These are phyloP conservation scores for Tillus elongatus DNA, from an alignment of 2,888 invertebrate genomes.

Conservation along the genomic window DNA sequence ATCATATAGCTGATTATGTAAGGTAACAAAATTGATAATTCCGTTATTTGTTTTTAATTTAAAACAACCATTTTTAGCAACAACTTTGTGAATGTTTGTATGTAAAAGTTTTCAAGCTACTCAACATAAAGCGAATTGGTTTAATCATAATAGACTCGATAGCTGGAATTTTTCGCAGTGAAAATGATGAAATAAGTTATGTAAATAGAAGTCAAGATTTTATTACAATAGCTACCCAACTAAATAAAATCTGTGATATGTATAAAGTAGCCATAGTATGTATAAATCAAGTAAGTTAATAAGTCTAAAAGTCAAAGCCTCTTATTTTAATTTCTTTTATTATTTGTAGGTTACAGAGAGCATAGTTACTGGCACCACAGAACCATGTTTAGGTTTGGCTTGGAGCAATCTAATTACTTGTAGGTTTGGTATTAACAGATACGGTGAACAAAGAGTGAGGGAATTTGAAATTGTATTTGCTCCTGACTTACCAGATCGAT, in stretches of 20 bases:
- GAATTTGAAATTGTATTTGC: constrained; percentile 50
- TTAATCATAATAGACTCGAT: constrained; percentile 66
- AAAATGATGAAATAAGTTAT: constrained; percentile 42
- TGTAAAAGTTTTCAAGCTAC: no score
- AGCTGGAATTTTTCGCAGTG: constrained; percentile 57
- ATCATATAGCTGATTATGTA: constrained; percentile 52
- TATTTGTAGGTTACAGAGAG: constrained; percentile 38
- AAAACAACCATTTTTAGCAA: constrained; percentile 38
- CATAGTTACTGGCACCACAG: constrained; percentile 30
- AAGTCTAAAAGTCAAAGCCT: no score
- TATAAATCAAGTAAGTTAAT: constrained; percentile 58
- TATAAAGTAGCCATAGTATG: constrained; percentile 54
- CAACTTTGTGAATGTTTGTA: no score
- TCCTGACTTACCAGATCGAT: constrained; percentile 46
- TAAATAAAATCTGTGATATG: constrained; percentile 48
- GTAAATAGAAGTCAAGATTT: constrained; percentile 48
- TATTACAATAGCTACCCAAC: constrained; percentile 46
- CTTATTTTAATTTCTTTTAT: no score
- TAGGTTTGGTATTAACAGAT: constrained; percentile 45
- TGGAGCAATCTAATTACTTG: constrained; percentile 59
- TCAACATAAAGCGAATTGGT: no score
- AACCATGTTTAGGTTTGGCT: constrained; percentile 54
- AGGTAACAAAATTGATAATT: no score
- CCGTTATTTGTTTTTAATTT: constrained; percentile 12
- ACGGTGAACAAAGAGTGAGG: constrained; percentile 30